phyloP scores from a whole-genome alignment of 2,888 invertebrate species.

The Cyclophora albipunctata region DNA sequence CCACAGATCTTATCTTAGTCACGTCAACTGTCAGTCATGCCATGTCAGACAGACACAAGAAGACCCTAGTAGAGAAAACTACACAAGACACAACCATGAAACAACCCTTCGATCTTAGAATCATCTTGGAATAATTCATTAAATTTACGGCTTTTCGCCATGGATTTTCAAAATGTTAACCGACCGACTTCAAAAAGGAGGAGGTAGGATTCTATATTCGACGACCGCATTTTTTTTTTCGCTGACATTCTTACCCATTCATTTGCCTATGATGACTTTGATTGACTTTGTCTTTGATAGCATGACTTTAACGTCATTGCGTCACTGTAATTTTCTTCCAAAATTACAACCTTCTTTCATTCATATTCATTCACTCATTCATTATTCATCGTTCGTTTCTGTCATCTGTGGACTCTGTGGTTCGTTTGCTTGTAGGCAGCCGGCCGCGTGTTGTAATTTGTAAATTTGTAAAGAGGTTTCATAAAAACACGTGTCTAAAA shows the following conservation, averaged over 20 bases:
- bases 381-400: neutral
- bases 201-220: neutral
- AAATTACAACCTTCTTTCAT: neutral
- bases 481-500: neutral
- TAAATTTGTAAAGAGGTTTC: neutral
- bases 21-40: too few relatives aligned
- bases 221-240: neutral
- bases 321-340: neutral
- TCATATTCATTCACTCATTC: neutral
- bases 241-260: neutral
- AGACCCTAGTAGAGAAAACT: too few relatives aligned
- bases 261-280: neutral
- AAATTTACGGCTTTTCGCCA: too few relatives aligned
- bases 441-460: neutral
- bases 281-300: neutral
- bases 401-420: neutral
- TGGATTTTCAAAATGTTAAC: neutral
- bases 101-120: too few relatives aligned
- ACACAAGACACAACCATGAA: too few relatives aligned
- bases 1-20: too few relatives aligned
- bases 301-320: neutral
- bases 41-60: too few relatives aligned
- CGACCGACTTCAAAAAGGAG: neutral
- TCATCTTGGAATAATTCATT: too few relatives aligned
- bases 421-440: neutral